These are phyloP conservation scores for Macrochelys suwanniensis DNA, from an alignment of 2,797 vertebrate genomes.

Conservation along the genomic window DNA sequence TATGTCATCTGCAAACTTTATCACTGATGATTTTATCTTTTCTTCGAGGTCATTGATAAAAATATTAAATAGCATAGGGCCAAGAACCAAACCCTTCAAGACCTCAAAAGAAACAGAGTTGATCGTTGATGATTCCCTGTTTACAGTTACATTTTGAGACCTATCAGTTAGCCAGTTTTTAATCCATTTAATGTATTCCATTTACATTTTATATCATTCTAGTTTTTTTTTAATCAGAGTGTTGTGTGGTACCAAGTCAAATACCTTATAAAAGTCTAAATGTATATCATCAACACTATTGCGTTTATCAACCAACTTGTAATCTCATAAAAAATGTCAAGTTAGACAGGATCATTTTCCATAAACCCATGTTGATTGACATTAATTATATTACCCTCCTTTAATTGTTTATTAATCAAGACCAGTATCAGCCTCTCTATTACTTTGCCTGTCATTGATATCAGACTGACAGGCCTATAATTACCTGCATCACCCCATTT, in stretches of 20 bases:
- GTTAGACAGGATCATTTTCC: neutral
- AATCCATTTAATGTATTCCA: too few species aligned
- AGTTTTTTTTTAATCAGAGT: too few species aligned
- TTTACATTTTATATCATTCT: too few species aligned
- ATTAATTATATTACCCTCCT: neutral
- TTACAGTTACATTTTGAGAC: too few species aligned
- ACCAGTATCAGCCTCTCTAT: neutral
- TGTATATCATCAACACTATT: neutral
- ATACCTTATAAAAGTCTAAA: neutral
- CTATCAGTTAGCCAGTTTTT: too few species aligned
- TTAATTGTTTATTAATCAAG: neutral
- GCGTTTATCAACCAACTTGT: neutral
- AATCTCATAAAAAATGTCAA: neutral
- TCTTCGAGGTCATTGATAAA: too few species aligned
- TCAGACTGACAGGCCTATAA: neutral
- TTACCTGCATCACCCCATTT: neutral
- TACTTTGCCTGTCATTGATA: neutral
- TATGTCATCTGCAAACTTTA: too few species aligned
- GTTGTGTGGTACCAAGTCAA: neutral
- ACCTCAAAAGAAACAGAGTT: too few species aligned
- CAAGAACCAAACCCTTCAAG: too few species aligned
- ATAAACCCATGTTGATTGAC: neutral
- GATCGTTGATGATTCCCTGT: too few species aligned
- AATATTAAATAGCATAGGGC: too few species aligned
- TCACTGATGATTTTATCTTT: too few species aligned